Evolutionary conservation across 2,113 vertebrate species (phyloP).

Genomic region (Salvator merianae): DNA sequence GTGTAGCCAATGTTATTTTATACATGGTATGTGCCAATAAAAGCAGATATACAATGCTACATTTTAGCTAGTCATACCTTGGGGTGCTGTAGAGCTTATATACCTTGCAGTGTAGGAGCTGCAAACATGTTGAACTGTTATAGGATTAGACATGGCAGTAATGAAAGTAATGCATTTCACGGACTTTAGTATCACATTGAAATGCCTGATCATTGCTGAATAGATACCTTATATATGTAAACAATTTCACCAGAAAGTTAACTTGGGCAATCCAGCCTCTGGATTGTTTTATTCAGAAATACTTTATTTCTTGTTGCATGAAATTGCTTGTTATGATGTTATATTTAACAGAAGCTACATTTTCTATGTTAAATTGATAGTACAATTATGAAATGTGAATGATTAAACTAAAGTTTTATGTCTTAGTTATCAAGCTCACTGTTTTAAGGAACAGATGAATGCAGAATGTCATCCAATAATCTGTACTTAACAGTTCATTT

Average conservation of each 20-base stretch:
- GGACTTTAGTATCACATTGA: not conserved
- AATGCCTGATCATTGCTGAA: not conserved
- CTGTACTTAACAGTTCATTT: not conserved
- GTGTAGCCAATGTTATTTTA: not conserved
- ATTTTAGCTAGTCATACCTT: not conserved
- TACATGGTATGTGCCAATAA: not conserved
- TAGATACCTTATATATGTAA: not conserved
- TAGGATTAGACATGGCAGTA: not conserved
- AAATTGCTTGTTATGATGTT: not conserved
- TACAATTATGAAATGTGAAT: not conserved
- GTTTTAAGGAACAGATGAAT: not conserved
- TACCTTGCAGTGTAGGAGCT: not conserved
- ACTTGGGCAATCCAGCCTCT: not conserved
- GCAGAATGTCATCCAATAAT: too few relatives aligned
- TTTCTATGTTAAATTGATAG: not conserved
- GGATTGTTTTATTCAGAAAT: accelerated
- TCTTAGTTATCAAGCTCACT: not conserved
- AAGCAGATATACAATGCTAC: not conserved
- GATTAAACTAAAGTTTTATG: not conserved
- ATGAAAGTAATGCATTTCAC: not conserved
- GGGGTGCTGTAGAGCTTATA: not conserved
- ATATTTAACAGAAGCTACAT: not conserved
- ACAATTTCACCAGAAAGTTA: not conserved
- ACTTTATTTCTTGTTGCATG: not conserved
- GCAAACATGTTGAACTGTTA: not conserved